A percentile compares a stretch with the other conserved stretches of the same genome.
Evolutionary conservation across 2,888 invertebrate genomes (phyloP).

Genomic region (Caenorhabditis sinica): DNA sequence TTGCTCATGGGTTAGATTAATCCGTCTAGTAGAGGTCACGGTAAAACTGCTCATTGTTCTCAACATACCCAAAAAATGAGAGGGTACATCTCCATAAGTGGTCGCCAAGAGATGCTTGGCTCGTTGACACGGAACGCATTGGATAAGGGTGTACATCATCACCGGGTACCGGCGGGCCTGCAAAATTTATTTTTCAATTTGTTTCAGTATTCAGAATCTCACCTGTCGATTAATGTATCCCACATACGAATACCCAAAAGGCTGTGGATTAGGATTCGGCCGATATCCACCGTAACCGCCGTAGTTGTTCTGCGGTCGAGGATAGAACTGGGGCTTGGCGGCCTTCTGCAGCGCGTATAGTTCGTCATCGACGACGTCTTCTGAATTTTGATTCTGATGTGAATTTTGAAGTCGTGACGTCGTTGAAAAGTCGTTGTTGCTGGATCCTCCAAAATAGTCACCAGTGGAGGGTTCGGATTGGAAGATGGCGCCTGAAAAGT

Average conservation of each 20-base stretch:
- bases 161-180: slow-evolving; percentile 75
- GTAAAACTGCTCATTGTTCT: neutral
- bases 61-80: slow-evolving; percentile 79
- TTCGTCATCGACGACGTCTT: slow-evolving; percentile 15
- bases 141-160: slow-evolving; percentile 81
- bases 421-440: neutral
- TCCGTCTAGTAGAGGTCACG: neutral
- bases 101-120: slow-evolving; percentile 82
- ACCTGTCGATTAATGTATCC: slow-evolving; percentile 79
- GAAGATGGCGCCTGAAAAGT: slow-evolving; percentile 12
- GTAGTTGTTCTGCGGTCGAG: slow-evolving; percentile 51
- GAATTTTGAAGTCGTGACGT: neutral
- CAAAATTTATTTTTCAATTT: neutral
- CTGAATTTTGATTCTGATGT: neutral
- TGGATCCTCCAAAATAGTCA: neutral
- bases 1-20: neutral
- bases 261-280: slow-evolving; percentile 53
- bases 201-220: neutral
- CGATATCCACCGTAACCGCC: slow-evolving; percentile 50
- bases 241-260: slow-evolving; percentile 76
- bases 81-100: slow-evolving; percentile 80
- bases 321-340: slow-evolving; percentile 46
- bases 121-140: slow-evolving; percentile 80
- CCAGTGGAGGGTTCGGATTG: slow-evolving; percentile 17
- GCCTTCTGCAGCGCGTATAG: slow-evolving; percentile 5